Evolutionary conservation across 1,140 invertebrate species (phyloP).

Genomic region (Drosophila rhopaloa): DNA sequence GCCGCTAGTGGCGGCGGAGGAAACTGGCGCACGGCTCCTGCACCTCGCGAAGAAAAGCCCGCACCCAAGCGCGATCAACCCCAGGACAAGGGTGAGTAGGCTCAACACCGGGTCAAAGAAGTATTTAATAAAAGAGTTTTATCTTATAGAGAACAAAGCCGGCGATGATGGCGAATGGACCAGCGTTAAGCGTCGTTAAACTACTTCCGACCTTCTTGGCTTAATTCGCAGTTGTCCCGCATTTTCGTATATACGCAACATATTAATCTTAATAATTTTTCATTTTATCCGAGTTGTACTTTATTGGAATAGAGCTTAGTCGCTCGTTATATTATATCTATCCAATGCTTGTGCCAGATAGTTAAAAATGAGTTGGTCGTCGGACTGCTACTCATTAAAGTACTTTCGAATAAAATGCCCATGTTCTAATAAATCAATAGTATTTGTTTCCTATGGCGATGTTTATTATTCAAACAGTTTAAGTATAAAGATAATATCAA

Average conservation of each 20-base stretch:
- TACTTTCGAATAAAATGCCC: constrained; percentile 53
- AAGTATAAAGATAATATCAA: no score
- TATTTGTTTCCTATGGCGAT: neutral
- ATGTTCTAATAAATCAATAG: constrained; percentile 24
- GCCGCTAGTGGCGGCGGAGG: constrained; percentile 54
- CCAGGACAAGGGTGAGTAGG: constrained; percentile 71
- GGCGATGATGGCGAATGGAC: constrained; percentile 83
- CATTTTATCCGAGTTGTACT: constrained; percentile 55
- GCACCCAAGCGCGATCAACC: constrained; percentile 68
- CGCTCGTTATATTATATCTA: constrained; percentile 22
- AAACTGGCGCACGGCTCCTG: constrained; percentile 79
- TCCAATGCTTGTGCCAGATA: constrained; percentile 41
- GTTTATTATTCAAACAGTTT: no score
- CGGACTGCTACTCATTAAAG: constrained; percentile 17
- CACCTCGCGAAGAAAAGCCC: constrained; percentile 70
- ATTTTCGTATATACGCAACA: constrained; percentile 54
- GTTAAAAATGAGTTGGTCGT: constrained; percentile 4
- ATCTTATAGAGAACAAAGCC: constrained; percentile 70
- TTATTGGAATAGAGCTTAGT: constrained; percentile 28
- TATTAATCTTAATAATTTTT: constrained; percentile 42
- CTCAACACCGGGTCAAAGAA: no score
- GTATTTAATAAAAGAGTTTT: neutral
- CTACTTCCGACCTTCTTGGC: constrained; percentile 1
- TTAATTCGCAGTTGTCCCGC: constrained; percentile 38
- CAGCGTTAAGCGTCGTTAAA: constrained; percentile 81